Conservation (phyloP, 2,797 vertebrate genomes). For the Acomys russatus region DNA sequence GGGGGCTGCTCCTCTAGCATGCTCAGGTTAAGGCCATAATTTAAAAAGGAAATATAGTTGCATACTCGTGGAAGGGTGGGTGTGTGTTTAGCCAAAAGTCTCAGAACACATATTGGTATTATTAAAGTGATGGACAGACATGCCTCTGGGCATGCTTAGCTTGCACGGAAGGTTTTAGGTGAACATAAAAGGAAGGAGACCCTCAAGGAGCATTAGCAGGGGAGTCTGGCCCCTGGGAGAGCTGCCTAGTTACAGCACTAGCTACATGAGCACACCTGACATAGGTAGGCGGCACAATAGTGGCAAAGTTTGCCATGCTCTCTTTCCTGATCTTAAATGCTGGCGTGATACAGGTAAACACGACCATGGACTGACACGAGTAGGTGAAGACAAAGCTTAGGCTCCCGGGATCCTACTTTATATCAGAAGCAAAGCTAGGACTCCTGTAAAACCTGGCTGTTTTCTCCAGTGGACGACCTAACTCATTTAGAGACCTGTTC, state of each 20-base stretch:
- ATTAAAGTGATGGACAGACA: neutral
- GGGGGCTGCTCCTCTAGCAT: fast-evolving
- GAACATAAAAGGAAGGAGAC: neutral
- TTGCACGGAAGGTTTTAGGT: neutral
- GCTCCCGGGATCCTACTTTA: neutral
- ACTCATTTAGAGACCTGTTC: neutral
- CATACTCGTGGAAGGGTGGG: neutral
- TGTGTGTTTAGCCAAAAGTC: neutral
- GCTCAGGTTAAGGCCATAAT: neutral
- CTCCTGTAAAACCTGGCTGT: neutral
- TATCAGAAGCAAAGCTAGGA: neutral
- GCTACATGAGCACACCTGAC: neutral
- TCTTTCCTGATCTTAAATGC: neutral
- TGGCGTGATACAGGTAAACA: neutral
- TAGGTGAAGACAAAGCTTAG: fast-evolving
- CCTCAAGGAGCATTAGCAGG: neutral
- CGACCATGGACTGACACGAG: too few relatives aligned
- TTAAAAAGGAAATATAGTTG: neutral
- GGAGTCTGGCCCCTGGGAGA: neutral
- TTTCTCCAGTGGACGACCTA: neutral
- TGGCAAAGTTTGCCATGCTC: neutral
- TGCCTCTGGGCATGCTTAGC: neutral
- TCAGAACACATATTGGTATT: neutral
- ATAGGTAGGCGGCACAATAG: neutral
- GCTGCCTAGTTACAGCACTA: neutral